Evolutionary conservation across 1,140 invertebrate genomes (phyloP), one percentile per base, ranked within the genome.

Genomic region (Drosophila sechellia): DNA sequence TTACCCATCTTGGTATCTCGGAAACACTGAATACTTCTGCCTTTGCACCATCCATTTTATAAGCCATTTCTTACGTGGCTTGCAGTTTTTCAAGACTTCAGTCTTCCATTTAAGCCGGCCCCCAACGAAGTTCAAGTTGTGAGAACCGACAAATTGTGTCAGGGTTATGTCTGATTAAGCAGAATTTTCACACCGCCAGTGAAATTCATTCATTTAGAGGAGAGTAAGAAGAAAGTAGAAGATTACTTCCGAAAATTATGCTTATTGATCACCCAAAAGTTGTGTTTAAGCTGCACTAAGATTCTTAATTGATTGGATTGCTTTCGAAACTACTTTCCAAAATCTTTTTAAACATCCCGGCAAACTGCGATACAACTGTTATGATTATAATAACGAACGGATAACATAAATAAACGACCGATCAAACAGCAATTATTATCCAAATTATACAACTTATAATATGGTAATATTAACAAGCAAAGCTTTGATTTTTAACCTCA

Each of bases 61-160:
- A 71, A 27, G 46, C 10, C 15, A 49, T 15, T 71, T 56, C 70
- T 27, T 46, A 40, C 68, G 57, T 49, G 43, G 2, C 50, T 71
- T 71, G 68, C 68, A 71, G 3, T 71, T 71, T 70, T 70, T 53
- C 22, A n/a, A 52, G 37, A 20, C 22, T 60, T 34, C 4, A 5
- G 37, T 54, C 22, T 39, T 40, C 25, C 10, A 10, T 5, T 27
- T 37, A 27, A 37, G n/a, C 8, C 20, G 60, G 22, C 64, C 45
- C 15, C 63, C 64, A 46, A 46, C 55, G 49, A 71, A 71, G 68
- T 71, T 71, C 68, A 71, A 71, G 68, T 71, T 70, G 60, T 71
- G 65, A 69, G 43, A 48, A 57, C 66, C 35, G 15, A 40, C 64
- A 13, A 56, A 40, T 5, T 49, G 17, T 53, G 68, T 70, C 68